Conservation (phyloP, 2,113 vertebrate species). For the Zapus hudsonius region DNA sequence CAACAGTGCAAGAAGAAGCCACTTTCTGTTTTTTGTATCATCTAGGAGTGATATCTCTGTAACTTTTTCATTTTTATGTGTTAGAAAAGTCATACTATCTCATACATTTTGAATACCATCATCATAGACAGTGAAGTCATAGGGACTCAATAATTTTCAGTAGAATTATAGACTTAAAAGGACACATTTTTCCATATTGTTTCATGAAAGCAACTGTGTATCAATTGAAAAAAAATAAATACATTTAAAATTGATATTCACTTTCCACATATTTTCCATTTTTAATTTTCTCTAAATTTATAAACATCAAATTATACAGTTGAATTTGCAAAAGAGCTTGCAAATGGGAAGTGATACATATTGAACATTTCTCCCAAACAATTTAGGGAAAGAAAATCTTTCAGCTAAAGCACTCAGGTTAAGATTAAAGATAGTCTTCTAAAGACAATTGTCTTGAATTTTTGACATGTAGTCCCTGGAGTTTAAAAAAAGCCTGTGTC, state of each 20-base stretch:
- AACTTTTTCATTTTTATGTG: not conserved
- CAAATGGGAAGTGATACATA: not conserved
- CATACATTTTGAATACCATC: too few relatives aligned
- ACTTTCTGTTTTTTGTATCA: not conserved
- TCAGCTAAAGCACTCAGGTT: not conserved
- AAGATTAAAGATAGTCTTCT: slow-evolving; percentile 12
- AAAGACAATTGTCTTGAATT: slow-evolving; percentile 26
- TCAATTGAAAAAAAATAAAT: not conserved
- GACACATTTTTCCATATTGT: not conserved
- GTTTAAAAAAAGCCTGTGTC: not conserved
- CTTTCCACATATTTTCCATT: not conserved
- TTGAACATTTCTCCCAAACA: not conserved
- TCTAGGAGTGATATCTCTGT: not conserved
- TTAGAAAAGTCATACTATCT: not conserved
- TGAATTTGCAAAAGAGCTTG: not conserved
- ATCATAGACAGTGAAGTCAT: too few relatives aligned
- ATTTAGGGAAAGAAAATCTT: not conserved
- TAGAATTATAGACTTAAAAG: not conserved
- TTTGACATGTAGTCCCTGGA: not conserved
- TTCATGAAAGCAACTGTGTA: not conserved
- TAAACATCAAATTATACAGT: not conserved
- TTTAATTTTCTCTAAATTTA: not conserved
- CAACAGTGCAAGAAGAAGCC: not conserved
- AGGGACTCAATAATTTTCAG: not conserved
- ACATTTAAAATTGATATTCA: not conserved